Conservation (phyloP, 2,797 vertebrate species). For the Australoheros facetus region DNA sequence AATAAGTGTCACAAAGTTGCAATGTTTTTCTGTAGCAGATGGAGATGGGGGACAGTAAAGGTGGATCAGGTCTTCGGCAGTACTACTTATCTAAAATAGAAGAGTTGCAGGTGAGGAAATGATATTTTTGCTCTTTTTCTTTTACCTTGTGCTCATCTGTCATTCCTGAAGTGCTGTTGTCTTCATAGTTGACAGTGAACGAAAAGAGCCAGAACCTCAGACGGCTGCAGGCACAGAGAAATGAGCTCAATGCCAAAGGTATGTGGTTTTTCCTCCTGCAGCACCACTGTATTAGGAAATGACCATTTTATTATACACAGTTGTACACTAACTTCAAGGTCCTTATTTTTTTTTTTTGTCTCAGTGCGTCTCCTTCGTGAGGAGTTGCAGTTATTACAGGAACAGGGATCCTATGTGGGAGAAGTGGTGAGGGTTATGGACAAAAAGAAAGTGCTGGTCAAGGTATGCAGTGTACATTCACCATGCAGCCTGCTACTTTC, state of each 20-base stretch:
- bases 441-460: slow-evolving; percentile 98
- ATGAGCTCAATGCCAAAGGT: slow-evolving; percentile 98
- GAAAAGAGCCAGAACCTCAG: slow-evolving; percentile 98
- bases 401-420: slow-evolving; percentile 97
- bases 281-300: neutral
- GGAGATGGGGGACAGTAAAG: slow-evolving; percentile 95
- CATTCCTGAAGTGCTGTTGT: slow-evolving; percentile 4
- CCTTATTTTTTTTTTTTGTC: neutral
- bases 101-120: slow-evolving; percentile 89
- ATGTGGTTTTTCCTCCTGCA: neutral
- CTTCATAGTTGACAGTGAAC: slow-evolving; percentile 90
- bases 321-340: neutral
- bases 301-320: neutral
- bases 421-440: slow-evolving; percentile 99
- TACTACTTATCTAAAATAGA: slow-evolving; percentile 99
- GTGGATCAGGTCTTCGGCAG: slow-evolving; percentile 92
- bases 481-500: neutral
- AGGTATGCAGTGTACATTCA: slow-evolving; percentile 78
- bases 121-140: neutral
- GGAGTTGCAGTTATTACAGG: slow-evolving; percentile 96
- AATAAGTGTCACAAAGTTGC: neutral
- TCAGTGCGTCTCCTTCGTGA: slow-evolving; percentile 93
- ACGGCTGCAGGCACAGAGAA: slow-evolving; percentile 95
- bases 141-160: neutral
- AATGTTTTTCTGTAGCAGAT: slow-evolving; percentile 79